Conservation (phyloP, 2,888 invertebrate species). For the Cenopis cana region DNA sequence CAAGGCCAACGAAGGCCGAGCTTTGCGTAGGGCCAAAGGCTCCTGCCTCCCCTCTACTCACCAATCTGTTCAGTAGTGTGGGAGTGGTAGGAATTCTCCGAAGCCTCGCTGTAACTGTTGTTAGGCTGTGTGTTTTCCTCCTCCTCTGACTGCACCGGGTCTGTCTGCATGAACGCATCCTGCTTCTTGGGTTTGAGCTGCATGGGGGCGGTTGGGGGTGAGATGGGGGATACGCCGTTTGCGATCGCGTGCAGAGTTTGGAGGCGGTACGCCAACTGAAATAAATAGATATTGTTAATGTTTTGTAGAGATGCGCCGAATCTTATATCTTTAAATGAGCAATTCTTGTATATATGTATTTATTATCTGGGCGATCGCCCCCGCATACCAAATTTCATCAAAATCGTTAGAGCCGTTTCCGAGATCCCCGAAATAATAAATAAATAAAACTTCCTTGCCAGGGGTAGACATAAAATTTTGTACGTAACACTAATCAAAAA, state of each 20-base stretch:
- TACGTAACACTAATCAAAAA: too few relatives aligned
- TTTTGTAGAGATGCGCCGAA: too few relatives aligned
- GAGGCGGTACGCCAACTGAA: slow-evolving; percentile 71
- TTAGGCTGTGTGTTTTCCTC: slow-evolving; percentile 65
- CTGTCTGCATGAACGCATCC: slow-evolving; percentile 80
- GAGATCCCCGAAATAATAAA: too few relatives aligned
- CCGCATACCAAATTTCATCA: too few relatives aligned
- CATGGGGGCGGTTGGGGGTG: slow-evolving; percentile 47
- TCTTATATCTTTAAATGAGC: too few relatives aligned
- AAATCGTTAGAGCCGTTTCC: too few relatives aligned
- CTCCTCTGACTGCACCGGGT: slow-evolving; percentile 70
- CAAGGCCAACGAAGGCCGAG: too few relatives aligned
- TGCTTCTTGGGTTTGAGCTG: slow-evolving; percentile 70
- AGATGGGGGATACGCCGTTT: slow-evolving; percentile 54
- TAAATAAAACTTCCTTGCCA: too few relatives aligned
- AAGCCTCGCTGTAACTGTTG: slow-evolving; percentile 63
- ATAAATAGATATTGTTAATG: slow-evolving; percentile 5
- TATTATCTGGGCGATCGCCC: too few relatives aligned
- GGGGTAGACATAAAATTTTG: too few relatives aligned
- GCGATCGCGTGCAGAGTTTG: slow-evolving; percentile 64
- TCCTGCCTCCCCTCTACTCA: neutral
- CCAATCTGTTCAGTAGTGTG: slow-evolving; percentile 32
- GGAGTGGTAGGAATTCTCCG: slow-evolving; percentile 39
- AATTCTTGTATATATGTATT: too few relatives aligned
- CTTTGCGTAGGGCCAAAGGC: too few relatives aligned